Evolutionary conservation across 2,797 vertebrate genomes (phyloP).

Genomic region (Coregonus sp.): DNA sequence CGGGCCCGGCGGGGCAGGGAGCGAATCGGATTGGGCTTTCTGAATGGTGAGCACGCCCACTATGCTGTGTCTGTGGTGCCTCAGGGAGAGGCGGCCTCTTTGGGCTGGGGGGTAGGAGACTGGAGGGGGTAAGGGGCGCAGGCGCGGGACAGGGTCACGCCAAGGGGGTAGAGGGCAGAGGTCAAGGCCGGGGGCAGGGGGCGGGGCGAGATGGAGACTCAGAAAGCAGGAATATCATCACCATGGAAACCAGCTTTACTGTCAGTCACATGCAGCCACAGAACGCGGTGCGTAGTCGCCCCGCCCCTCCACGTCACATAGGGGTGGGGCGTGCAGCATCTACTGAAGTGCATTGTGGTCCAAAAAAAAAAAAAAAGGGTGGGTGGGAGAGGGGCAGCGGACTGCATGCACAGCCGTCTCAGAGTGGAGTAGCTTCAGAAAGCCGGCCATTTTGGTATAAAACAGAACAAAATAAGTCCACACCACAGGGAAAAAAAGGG

Average conservation of each 20-base stretch:
- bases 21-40: conserved; percentile 94
- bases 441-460: conserved; percentile 58
- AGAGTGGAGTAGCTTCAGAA: conserved; percentile 59
- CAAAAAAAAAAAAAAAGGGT: conserved; percentile 35
- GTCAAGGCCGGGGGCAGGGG: conserved; percentile 20
- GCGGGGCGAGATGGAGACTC: conserved; percentile 95
- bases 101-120: conserved; percentile 84
- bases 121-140: conserved; percentile 32
- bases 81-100: conserved; percentile 89
- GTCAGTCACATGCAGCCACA: conserved; percentile 93
- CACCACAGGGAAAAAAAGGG: conserved; percentile 34
- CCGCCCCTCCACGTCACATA: conserved; percentile 49
- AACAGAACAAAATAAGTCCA: conserved; percentile 22
- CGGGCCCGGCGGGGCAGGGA: conserved; percentile 80
- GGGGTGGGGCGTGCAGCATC: conserved; percentile 61
- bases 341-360: conserved; percentile 75
- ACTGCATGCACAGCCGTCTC: conserved; percentile 75
- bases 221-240: conserved; percentile 89
- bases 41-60: conserved; percentile 96
- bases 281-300: conserved; percentile 60
- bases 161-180: conserved; percentile 33
- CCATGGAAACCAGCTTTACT: conserved; percentile 88
- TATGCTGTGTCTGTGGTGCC: conserved; percentile 98
- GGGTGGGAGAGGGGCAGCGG: conserved; percentile 36
- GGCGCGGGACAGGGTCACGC: conserved; percentile 48